Base-by-base conservation (phyloP, 2,888 invertebrate genomes). In the Sarcophaga variegata region DNA sequence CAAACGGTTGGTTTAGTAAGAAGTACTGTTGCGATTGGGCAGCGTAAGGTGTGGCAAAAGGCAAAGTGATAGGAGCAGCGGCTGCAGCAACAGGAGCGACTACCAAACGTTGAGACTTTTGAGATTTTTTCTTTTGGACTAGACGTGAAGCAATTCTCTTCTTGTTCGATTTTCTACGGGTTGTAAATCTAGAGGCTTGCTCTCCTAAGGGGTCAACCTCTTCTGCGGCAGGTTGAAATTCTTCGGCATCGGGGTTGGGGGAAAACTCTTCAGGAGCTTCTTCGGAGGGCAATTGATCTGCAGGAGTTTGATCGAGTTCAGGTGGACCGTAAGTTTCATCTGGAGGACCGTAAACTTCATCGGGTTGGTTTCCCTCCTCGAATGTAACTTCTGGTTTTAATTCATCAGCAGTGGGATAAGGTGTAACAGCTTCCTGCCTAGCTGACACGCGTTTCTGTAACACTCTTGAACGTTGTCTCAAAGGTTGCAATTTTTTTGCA, bases 301-400 rank as follows among this genome's bases (percentile, higher is more conserved):
- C 76, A 20, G 85, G 76, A 2, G 77, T 79, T 72, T 88, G 78
- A 6, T 86, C 89, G 8, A 69, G 47, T 74, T 88, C 81, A 20
- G 90, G 90, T 76, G 89, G 89, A 8, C 90, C 90, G 81, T 90
- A 90, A 1, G 88, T 86, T 11, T 89, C 88, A 27, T 90, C 90
- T 3, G 92, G 91, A 49, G 92, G 89, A 3, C 92, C 92, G 79
- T 92, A 92, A 71, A 89, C 90, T 6, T 91, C 89, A 67, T 91
- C 91, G 3, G 90, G 91, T 27, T 87, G 76, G 12, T 85, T 64
- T 47, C 79, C 83, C 6, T 87, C 88, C 17, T 89, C 90, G 59
- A 90, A 90, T 6, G 90, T 89, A 14, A 89, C 81, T 62, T 90
- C 90, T 5, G 92, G 92, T 49, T 91, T 92, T 17, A 92, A 75